These are phyloP conservation scores for Micropoecilia bifurca DNA, from an alignment of 2,797 vertebrate species.

Conservation along the genomic window DNA sequence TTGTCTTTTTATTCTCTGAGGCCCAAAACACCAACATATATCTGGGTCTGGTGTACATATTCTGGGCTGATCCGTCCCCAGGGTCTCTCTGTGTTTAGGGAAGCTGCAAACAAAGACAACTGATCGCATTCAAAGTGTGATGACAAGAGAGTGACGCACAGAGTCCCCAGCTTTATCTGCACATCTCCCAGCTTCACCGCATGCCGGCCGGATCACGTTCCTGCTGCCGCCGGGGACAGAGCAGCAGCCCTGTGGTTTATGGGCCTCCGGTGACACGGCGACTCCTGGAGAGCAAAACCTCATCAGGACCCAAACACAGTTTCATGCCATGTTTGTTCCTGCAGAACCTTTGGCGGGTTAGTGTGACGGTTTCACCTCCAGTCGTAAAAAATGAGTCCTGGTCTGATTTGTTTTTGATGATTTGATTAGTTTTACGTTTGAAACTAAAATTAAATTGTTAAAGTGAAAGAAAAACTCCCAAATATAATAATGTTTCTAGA, in stretches of 20 bases:
- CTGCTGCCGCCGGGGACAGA: conserved; percentile 10
- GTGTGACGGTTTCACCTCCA: background rate
- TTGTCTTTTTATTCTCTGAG: conserved; percentile 58
- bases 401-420: background rate
- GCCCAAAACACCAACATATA: conserved; percentile 58
- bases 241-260: background rate
- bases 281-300: background rate
- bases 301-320: background rate
- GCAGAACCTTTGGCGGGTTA: background rate
- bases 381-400: background rate
- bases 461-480: background rate
- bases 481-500: background rate
- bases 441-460: background rate
- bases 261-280: background rate
- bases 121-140: conserved; percentile 78
- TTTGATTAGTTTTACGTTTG: background rate
- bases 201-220: conserved; percentile 57
- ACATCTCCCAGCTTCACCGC: conserved; percentile 67
- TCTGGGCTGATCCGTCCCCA: conserved; percentile 59
- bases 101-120: conserved; percentile 76
- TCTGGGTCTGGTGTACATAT: conserved; percentile 52
- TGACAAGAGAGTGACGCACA: conserved; percentile 79
- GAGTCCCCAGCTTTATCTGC: conserved; percentile 67
- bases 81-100: conserved; percentile 72
- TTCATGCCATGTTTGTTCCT: background rate